A percentile compares a stretch with the other conserved stretches of the same genome.
Conservation (phyloP, 2,888 invertebrate species). For the Apamea sordens region DNA sequence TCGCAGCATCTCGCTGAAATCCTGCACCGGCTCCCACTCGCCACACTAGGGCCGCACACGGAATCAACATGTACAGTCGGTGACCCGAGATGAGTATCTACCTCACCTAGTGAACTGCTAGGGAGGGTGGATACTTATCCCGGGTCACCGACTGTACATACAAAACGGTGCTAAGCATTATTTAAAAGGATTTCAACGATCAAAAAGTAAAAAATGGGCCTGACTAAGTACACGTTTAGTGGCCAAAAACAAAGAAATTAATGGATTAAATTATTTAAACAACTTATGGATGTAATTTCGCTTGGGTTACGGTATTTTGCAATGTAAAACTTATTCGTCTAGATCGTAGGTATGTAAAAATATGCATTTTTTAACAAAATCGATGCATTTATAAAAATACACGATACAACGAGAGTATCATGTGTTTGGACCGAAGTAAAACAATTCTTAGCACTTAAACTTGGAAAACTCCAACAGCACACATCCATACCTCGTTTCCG, state of each 20-base stretch:
- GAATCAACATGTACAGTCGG: conserved; percentile 44
- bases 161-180: conserved; percentile 29
- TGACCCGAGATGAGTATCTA: conserved; percentile 1
- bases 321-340: neutral
- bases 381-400: neutral
- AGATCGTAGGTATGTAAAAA: neutral
- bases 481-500: conserved; percentile 75
- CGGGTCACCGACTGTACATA: conserved; percentile 24
- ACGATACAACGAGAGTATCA: conserved; percentile 30
- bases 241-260: neutral
- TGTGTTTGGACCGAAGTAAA: conserved; percentile 80
- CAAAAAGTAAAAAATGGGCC: neutral
- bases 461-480: neutral
- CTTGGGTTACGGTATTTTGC: no score
- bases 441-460: conserved; percentile 18
- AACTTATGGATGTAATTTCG: neutral
- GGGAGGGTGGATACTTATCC: neutral
- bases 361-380: neutral
- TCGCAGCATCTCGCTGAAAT: conserved; percentile 70
- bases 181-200: neutral
- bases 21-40: conserved; percentile 82
- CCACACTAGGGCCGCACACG: conserved; percentile 74
- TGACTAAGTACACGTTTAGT: neutral
- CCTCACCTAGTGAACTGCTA: neutral
- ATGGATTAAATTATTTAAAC: neutral